These are phyloP conservation scores for Carettochelys insculpta DNA, from an alignment of 2,113 vertebrate genomes.

Conservation along the genomic window DNA sequence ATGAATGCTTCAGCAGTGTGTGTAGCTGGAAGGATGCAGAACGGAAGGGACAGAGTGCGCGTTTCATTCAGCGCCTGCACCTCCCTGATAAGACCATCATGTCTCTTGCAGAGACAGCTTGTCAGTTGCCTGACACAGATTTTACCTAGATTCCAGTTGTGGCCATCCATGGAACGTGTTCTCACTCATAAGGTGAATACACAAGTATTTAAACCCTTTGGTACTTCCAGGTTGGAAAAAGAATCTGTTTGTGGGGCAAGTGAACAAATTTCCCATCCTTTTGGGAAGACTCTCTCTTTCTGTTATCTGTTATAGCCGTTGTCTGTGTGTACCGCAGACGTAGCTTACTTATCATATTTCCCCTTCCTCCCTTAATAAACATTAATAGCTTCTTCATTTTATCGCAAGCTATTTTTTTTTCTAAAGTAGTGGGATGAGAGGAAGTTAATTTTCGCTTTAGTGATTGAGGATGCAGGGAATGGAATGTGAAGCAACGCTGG, in stretches of 20 bases:
- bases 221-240: not conserved
- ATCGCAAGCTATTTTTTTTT: not conserved
- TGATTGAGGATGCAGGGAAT: not conserved
- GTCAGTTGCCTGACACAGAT: not conserved
- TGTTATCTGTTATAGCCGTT: not conserved
- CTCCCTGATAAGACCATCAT: not conserved
- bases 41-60: fast-evolving
- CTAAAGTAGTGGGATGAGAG: too few relatives aligned
- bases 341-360: too few relatives aligned
- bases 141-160: not conserved
- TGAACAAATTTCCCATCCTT: not conserved
- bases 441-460: not conserved
- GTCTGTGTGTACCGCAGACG: not conserved
- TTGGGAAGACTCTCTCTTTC: not conserved
- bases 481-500: not conserved
- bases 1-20: not conserved
- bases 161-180: not conserved
- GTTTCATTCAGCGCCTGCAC: not conserved
- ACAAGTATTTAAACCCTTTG: not conserved
- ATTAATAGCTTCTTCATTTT: not conserved
- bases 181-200: not conserved
- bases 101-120: constrained; percentile 1
- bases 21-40: not conserved
- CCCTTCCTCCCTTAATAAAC: too few relatives aligned
- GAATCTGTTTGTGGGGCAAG: not conserved